Base-by-base conservation (phyloP, 2,888 invertebrate species). In the Actias luna region DNA sequence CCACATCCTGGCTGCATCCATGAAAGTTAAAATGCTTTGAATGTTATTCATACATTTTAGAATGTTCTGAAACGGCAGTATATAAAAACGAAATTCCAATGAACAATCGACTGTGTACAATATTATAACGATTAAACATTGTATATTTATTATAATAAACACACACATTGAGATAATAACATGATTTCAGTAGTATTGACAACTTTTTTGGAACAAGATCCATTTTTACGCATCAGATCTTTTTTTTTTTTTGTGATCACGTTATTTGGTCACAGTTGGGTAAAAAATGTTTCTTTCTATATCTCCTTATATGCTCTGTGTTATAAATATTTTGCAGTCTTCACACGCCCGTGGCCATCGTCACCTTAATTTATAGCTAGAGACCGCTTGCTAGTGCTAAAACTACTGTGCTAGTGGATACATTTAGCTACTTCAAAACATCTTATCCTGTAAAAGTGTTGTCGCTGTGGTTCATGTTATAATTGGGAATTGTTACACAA, bases 241-340 rank as follows among this genome's bases (percentile, higher is more conserved):
- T n/a, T n/a, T n/a, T n/a, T n/a, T n/a, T n/a, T n/a, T n/a, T 33
- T 7, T 7, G 33, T 33, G 8, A 33, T 33, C 8, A 33, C 33
- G 5, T 33, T 33, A 7, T 33, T 5, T 33, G 5, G 8, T 33
- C 5, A 8, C 8, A 7, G 5, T 33, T 33, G 33, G 8, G 33
- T 33, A 33, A 33, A 33, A 33, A 7, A 7, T 18, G 22, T 46
- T 22, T 8, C 22, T 46, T 46, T 10, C 5, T 7, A 22, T 8
- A 27, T 52, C 55, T 55, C 55, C 27, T n/a, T 55, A 42, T 59
- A 29, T 42, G 25, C 29, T 62, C 62, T 12, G 12, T 59, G 60
- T 68, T 71, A 61, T 76, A 82, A 87, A 85, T 80, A 55, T 55
- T 55, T 55, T 55, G 89, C 92, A 92, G 91, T 91, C 92, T 91